A percentile compares a stretch with the other conserved stretches of the same genome.
Conservation (phyloP, 2,888 invertebrate species). For the Bombylius major region DNA sequence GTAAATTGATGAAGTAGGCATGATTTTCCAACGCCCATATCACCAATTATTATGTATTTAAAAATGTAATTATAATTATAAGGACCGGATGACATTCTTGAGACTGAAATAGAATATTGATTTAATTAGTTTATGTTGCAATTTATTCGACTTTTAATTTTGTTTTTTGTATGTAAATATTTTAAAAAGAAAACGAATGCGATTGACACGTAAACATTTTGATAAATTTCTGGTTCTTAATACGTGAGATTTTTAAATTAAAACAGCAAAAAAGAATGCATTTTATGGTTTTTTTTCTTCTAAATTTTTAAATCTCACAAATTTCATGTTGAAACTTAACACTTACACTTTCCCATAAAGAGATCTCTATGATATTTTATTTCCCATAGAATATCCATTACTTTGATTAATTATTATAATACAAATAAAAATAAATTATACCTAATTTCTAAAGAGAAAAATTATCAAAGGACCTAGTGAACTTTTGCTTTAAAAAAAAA, state of each 20-base stretch:
- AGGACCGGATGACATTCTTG: constrained; percentile 83
- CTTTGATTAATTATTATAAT: neutral
- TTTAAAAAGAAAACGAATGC: neutral
- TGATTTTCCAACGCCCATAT: constrained; percentile 99
- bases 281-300: neutral
- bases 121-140: neutral
- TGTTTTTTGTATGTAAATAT: too few relatives aligned
- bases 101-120: constrained; percentile 20
- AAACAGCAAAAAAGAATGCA: neutral
- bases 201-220: too few relatives aligned
- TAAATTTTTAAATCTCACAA: too few relatives aligned
- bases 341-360: neutral
- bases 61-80: constrained; percentile 99
- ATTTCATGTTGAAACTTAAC: too few relatives aligned
- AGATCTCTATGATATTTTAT: neutral
- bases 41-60: constrained; percentile 99
- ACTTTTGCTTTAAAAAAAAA: too few relatives aligned
- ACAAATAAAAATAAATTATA: too few relatives aligned
- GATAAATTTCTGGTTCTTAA: too few relatives aligned
- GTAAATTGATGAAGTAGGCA: constrained; percentile 99
- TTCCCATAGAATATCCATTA: neutral
- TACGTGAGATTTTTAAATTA: neutral
- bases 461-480: too few relatives aligned
- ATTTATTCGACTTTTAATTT: neutral
- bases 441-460: too few relatives aligned